Percentiles rank a stretch among this genome's conserved stretches.
These are phyloP conservation scores for Dufourea novaeangliae DNA, from an alignment of 1,140 invertebrate species.

Conservation along the genomic window DNA sequence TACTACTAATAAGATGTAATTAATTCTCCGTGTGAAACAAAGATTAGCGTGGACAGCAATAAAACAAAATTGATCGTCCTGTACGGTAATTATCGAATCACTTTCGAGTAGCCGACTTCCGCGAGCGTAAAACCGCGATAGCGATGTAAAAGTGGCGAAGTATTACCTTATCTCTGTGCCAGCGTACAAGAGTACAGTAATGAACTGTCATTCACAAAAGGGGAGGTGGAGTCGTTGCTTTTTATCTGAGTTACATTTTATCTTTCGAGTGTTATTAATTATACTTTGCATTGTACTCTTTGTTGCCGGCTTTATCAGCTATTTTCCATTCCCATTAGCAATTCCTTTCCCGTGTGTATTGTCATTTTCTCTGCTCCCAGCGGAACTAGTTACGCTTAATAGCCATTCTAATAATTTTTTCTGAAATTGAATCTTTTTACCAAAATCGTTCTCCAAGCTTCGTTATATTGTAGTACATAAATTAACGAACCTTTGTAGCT, in stretches of 20 bases:
- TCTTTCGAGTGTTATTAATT: conserved; percentile 46
- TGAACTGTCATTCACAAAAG: conserved; percentile 16
- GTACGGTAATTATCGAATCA: conserved; percentile 39
- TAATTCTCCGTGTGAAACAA: neutral
- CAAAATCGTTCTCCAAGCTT: too few relatives aligned
- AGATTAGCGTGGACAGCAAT: conserved; percentile 17
- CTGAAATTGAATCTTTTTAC: too few relatives aligned
- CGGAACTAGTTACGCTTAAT: neutral
- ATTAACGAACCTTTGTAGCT: too few relatives aligned
- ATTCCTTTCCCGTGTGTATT: neutral
- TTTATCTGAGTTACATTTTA: conserved; percentile 41
- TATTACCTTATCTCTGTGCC: conserved; percentile 49
- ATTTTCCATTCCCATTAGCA: neutral
- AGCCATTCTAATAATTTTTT: neutral
- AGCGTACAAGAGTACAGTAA: conserved; percentile 9
- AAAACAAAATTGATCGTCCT: conserved; percentile 20
- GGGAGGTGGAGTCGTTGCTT: conserved; percentile 23
- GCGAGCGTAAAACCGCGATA: conserved; percentile 39
- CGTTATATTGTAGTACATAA: too few relatives aligned
- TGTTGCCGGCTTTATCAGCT: neutral
- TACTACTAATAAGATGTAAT: neutral
- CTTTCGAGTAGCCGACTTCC: conserved; percentile 32
- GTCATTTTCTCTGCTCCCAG: neutral
- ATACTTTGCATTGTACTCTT: conserved; percentile 39
- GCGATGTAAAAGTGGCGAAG: conserved; percentile 47